Conservation (phyloP, 2,888 invertebrate genomes). For the Diloba caeruleocephala region DNA sequence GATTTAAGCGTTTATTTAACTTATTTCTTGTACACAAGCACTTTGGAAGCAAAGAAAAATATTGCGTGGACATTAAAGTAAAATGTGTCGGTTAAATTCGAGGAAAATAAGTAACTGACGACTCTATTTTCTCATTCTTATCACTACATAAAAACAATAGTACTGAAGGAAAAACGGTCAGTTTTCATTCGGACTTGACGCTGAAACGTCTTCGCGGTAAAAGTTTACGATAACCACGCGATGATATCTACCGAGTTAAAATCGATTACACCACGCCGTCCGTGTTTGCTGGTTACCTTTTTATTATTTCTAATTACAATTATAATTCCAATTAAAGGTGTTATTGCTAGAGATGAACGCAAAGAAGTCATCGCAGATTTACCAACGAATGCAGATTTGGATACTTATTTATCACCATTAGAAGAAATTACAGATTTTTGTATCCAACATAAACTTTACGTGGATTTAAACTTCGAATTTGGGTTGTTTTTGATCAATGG, state of each 20-base stretch:
- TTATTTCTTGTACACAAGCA: too few species aligned
- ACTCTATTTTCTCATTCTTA: conserved; percentile 31
- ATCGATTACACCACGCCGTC: conserved; percentile 14
- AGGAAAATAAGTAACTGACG: conserved; percentile 32
- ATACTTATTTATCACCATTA: conserved; percentile 58
- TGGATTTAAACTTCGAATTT: conserved; percentile 67
- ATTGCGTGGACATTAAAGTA: not conserved
- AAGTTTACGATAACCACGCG: not conserved
- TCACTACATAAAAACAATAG: conserved; percentile 53
- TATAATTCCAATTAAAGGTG: conserved; percentile 15
- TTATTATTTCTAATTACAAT: not conserved
- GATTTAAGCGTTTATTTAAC: too few species aligned
- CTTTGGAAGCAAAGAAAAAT: too few species aligned
- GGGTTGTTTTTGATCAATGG: conserved; percentile 73
- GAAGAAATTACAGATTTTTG: conserved; percentile 59
- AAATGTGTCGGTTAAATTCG: conserved; percentile 12
- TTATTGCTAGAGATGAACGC: conserved; percentile 6
- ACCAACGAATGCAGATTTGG: conserved; percentile 59
- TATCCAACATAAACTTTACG: conserved; percentile 49
- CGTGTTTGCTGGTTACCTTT: conserved; percentile 8
- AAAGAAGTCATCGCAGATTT: conserved; percentile 42
- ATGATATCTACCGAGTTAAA: conserved; percentile 20
- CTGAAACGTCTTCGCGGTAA: conserved; percentile 38
- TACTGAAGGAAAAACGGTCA: conserved; percentile 46
- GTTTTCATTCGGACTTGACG: conserved; percentile 54